Conservation (phyloP, 2,797 vertebrate species). For the Mormyrops attenuatus region DNA sequence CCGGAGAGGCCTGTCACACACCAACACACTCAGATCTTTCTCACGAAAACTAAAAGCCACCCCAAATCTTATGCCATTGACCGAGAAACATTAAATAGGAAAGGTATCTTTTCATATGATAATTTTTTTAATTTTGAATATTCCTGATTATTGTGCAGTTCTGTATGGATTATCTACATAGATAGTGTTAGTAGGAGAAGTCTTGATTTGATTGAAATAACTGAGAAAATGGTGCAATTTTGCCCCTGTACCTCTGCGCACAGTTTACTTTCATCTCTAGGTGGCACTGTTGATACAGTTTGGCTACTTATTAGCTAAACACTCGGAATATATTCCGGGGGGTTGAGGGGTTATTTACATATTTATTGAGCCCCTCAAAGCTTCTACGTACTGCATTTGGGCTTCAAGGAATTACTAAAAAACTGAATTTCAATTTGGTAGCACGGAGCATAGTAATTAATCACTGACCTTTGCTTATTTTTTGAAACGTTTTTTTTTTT, state of each 20-base stretch:
- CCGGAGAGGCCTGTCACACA: background rate
- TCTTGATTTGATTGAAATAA: background rate
- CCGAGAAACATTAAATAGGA: background rate
- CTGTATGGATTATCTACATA: background rate
- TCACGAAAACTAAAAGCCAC: background rate
- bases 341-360: background rate
- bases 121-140: background rate
- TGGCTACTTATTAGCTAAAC: background rate
- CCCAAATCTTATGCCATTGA: background rate
- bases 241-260: background rate
- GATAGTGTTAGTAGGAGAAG: background rate
- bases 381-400: constrained; percentile 6
- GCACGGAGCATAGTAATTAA: background rate
- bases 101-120: background rate
- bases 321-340: constrained; percentile 10
- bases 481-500: background rate
- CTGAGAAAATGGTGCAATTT: background rate
- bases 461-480: background rate
- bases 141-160: background rate
- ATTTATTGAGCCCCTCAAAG: constrained; percentile 12
- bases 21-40: background rate
- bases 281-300: constrained; percentile 63
- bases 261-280: constrained; percentile 44
- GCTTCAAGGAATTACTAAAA: constrained; percentile 20
- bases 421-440: background rate